Evolutionary conservation across 2,888 invertebrate genomes (phyloP).

Genomic region (Temnothorax unifasciatus): DNA sequence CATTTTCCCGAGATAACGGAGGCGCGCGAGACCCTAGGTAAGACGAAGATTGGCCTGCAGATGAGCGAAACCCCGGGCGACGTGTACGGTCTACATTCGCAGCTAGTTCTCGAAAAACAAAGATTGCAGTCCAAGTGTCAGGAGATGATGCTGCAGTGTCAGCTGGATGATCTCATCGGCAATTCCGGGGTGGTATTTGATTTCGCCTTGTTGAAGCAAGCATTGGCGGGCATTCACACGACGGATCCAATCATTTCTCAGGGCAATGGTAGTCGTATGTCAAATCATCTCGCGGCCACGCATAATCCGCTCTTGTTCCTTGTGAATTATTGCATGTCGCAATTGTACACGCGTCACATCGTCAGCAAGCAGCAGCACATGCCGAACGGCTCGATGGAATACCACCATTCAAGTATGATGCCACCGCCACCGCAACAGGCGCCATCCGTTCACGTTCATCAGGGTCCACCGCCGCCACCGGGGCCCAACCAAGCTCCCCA

Average conservation of each 20-base stretch:
- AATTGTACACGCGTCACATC: constrained; percentile 90
- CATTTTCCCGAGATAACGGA: constrained; percentile 90
- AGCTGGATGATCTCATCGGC: constrained; percentile 90
- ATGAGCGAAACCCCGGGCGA: constrained; percentile 89
- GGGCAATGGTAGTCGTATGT: constrained; percentile 76
- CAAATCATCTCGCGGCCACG: constrained; percentile 85
- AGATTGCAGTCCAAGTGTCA: constrained; percentile 90
- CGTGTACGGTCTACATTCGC: constrained; percentile 89
- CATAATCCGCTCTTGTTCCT: constrained; percentile 91
- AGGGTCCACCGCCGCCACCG: constrained; percentile 81
- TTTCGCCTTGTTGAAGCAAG: constrained; percentile 90
- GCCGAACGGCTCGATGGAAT: constrained; percentile 87
- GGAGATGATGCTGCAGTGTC: constrained; percentile 91
- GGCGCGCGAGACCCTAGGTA: constrained; percentile 89
- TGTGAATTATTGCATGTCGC: constrained; percentile 93
- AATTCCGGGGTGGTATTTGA: constrained; percentile 90
- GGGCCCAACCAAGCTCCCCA: constrained; percentile 64
- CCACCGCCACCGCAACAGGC: constrained; percentile 78
- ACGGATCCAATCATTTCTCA: constrained; percentile 86
- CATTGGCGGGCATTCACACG: constrained; percentile 89
- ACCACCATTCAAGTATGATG: constrained; percentile 79
- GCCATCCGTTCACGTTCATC: constrained; percentile 86
- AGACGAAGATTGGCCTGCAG: constrained; percentile 88
- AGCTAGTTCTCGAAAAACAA: constrained; percentile 90
- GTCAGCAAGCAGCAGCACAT: constrained; percentile 87